Evolutionary conservation across 1,140 invertebrate species (phyloP), one percentile per base, ranked within the genome.

Genomic region (Delia radicum): DNA sequence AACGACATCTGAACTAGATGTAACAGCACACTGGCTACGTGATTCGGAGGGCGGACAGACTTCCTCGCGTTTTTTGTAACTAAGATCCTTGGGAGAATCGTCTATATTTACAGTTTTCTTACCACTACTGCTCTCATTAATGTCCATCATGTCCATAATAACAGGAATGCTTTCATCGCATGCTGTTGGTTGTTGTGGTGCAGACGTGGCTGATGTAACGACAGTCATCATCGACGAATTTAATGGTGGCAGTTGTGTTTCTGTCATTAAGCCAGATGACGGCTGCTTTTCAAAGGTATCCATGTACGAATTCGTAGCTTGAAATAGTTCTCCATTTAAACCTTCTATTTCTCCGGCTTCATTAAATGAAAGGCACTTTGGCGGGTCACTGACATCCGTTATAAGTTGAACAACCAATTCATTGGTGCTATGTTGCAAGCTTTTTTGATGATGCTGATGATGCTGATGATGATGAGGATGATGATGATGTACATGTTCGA

Each of bases 11-110:
- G 81, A 79, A 74, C 84, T 85, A 31, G 83, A 85, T 37, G 83
- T 85, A 7, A 85, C 83, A 1, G 83, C 83, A 75, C 83, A 85
- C 33, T 85, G 82, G 69, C 83, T 85, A 1, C 82, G 80, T n/a
- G 83, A 84, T 42, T 84, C 83, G 0, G 83, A 84, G 4, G 81
- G 82, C 3, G 83, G 83, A 62, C 83, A 83, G 12, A 83, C 79
- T 86, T 87, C 81, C 73, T 85, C 83, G 6, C 77, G 80, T 78
- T 88, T 87, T 76, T 89, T 89, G 75, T 89, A 87, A 77, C 87
- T 89, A 76, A 90, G 80, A 81, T 90, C 90, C 84, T 88, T 90
- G 73, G 89, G 89, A 76, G 87, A 83, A 75, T 91, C 89, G 29
- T 90, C 37, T 55, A 77, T 48, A 31, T n/a, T n/a, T n/a, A 65